Base-by-base conservation (phyloP, 1,140 invertebrate species). In the Coelopa frigida region DNA sequence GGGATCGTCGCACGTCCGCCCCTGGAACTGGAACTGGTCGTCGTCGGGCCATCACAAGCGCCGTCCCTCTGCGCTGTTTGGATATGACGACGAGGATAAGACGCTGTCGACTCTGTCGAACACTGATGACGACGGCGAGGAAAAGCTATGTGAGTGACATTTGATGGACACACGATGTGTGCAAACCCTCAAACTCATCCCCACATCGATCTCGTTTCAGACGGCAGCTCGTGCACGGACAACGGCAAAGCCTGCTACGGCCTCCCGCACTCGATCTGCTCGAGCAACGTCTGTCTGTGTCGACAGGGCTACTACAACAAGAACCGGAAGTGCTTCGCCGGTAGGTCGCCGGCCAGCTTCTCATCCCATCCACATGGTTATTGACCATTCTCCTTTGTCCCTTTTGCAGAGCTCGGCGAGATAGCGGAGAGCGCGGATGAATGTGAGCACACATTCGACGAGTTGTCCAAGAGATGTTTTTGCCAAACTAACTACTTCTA, bases 401-500 rank as follows among this genome's bases (percentile, higher is more conserved):
- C 10, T 36, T 8, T 47, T 14, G 3, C 29, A 65, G 65, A 69
- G 49, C 51, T 68, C n/a, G 62, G 66, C 3, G 63, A 68, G 58
- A 62, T 67, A 58, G 66, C 66, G 21, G 61, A 69, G 52, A 65
- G 63, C 48, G 55, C 53, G 24, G 54, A 61, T n/a, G 60, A 63
- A 44, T 69, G 63, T 46, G 64, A 63, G 46, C 55, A 59, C 45
- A 51, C 56, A 53, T 65, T 58, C 33, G 60, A 68, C 52, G 47
- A 58, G 5, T 17, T 53, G 44, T 55, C 65, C 37, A 65, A 61
- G 53, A 62, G 57, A 48, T 68, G 65, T 44, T 51, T 57, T 56
- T 68, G 65, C 61, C 59, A 66, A 61, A 64, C 55, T 51, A 69
- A 68, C 33, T 62, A 56, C 46, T 69, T 68, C 37, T 68, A 64